Evolutionary conservation across 2,113 vertebrate species (phyloP).

Genomic region (Noturus placidus): DNA sequence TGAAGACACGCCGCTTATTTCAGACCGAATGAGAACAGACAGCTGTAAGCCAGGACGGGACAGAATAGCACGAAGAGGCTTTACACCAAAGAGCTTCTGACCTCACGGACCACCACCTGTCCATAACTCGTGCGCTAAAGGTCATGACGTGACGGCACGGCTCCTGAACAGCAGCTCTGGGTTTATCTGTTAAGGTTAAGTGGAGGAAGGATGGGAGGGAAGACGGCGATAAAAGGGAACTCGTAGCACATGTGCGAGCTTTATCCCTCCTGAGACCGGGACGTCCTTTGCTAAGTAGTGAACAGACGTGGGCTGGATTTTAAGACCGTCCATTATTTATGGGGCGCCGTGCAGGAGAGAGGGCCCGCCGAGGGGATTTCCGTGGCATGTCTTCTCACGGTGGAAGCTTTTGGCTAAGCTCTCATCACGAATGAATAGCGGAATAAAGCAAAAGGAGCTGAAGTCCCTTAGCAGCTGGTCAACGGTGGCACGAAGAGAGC

Average conservation of each 20-base stretch:
- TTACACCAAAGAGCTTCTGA: background rate
- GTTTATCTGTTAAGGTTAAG: conserved; percentile 12
- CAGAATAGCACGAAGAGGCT: background rate
- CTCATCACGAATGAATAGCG: conserved; percentile 66
- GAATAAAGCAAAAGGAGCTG: conserved; percentile 47
- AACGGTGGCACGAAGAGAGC: conserved; percentile 38
- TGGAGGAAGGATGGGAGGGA: conserved; percentile 3
- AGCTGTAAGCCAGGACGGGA: background rate
- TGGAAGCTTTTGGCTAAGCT: conserved; percentile 58
- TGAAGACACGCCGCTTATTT: background rate
- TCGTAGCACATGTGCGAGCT: conserved; percentile 51
- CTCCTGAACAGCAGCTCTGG: background rate
- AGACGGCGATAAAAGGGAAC: conserved; percentile 49
- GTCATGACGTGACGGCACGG: background rate
- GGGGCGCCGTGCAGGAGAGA: conserved; percentile 40
- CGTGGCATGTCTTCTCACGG: conserved; percentile 38
- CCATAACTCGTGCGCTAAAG: background rate
- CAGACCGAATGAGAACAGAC: background rate
- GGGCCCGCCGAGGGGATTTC: conserved; percentile 57
- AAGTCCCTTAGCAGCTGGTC: conserved; percentile 28
- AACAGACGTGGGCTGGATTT: conserved; percentile 51
- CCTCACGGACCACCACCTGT: background rate
- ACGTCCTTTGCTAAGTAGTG: conserved; percentile 38
- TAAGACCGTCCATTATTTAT: conserved; percentile 65
- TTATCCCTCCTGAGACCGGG: conserved; percentile 36